Base-by-base conservation (phyloP, 2,797 vertebrate species). In the Channa striata region DNA sequence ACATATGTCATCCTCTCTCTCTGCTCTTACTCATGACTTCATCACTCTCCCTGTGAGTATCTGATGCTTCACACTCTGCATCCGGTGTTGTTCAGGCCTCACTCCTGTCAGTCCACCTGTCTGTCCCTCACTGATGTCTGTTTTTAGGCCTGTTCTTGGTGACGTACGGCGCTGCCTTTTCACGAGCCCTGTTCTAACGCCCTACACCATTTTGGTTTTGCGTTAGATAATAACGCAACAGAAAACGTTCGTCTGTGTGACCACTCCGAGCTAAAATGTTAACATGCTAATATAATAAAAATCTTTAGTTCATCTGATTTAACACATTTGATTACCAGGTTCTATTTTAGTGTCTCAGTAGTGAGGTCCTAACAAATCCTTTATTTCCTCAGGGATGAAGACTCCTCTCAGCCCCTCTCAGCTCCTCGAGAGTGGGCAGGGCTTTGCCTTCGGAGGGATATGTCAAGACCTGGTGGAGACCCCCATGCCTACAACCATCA, bases 11-110 rank as follows among this genome's bases (percentile, higher is more conserved):
- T 67, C 74, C 75, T 68, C 74, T 61, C 74, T 72, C 37, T 72
- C 57, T 75, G 72, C 61, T 81, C 67, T 86, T 88, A 77, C 76
- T 90, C 86, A 84, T 83, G 62, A 86, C 82, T 75, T 82, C 81
- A 88, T 88, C 81, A 79, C 76, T 66, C 72, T 78, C 74, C 78
- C 80, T 84, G 65, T 74, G 57, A 79, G 82, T 37, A 17, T 65
- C 71, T 44, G 75, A 72, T 76, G 72, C 75, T 57, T 78, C 67
- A 11, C 43, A 33, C 75, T 68, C 50, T 53, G 52, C 60, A 50
- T 80, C 80, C 44, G n/a, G 57, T 82, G 73, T 80, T 80, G 56
- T 60, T 78, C 59, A 53, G 58, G 39, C 58, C 44, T 56, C 62
- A 2, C 37, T 65, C 44, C 25, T 53, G 51, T 74, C 63, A 36